Evolutionary conservation across 2,113 vertebrate genomes (phyloP).

Genomic region (Mobula hypostoma): DNA sequence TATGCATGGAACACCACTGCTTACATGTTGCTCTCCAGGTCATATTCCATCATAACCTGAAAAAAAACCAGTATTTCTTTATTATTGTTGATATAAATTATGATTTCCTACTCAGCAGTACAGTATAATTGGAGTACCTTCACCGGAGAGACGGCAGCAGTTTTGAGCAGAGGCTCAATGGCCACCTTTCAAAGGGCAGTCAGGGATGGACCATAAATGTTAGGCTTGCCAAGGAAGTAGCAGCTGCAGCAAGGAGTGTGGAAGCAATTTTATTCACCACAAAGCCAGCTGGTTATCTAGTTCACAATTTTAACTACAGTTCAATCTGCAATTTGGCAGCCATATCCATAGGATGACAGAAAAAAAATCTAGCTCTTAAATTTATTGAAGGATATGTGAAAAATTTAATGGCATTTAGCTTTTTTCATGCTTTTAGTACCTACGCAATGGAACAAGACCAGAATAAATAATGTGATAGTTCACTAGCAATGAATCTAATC

Average conservation of each 20-base stretch:
- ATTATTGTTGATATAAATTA: no score
- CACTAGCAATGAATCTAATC: background rate
- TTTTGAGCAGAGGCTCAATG: no score
- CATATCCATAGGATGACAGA: background rate
- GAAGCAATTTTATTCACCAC: background rate
- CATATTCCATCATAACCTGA: no score
- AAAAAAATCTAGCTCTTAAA: background rate
- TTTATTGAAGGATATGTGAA: background rate
- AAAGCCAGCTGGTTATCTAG: background rate
- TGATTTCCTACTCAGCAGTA: no score
- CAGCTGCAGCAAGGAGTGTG: background rate
- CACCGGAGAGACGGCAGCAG: no score
- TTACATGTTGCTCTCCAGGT: no score
- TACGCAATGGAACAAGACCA: background rate
- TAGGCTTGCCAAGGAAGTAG: background rate
- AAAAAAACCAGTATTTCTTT: no score
- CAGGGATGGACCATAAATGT: background rate
- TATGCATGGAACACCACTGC: no score
- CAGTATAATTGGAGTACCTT: no score
- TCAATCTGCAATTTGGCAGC: background rate
- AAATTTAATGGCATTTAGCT: background rate
- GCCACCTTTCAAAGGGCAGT: background rate
- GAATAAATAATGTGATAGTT: background rate
- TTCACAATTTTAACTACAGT: background rate
- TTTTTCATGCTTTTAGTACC: background rate